Conservation (phyloP, 2,797 vertebrate genomes). For the Enteromius fasciolatus region DNA sequence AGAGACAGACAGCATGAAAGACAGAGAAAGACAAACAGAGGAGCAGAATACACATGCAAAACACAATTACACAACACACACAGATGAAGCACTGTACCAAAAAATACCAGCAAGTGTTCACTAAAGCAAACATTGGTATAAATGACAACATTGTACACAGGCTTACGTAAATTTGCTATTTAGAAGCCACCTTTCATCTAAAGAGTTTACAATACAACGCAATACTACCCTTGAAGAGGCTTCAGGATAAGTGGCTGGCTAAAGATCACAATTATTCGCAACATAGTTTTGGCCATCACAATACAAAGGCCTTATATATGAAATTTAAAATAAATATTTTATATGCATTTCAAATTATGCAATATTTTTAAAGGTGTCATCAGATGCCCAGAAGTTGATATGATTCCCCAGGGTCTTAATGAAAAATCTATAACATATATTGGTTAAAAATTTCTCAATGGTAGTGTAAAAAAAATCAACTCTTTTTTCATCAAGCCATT, state of each 20-base stretch:
- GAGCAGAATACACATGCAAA: constrained; percentile 9
- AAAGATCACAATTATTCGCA: not conserved
- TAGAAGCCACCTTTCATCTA: not conserved
- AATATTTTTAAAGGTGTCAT: not conserved
- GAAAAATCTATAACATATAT: too few species aligned
- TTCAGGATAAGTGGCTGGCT: not conserved
- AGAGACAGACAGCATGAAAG: constrained; percentile 28
- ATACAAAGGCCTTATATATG: not conserved
- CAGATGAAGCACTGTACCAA: constrained; percentile 20
- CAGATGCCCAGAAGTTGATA: too few species aligned
- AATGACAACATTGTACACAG: not conserved
- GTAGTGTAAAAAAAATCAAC: too few species aligned
- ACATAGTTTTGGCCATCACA: not conserved
- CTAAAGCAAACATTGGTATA: not conserved
- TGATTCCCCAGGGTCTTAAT: too few species aligned
- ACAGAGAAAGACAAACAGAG: constrained; percentile 38
- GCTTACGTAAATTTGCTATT: not conserved
- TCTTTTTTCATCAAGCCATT: too few species aligned
- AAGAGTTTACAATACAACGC: not conserved
- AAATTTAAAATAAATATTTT: not conserved
- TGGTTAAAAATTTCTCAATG: too few species aligned
- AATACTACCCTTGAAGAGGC: not conserved
- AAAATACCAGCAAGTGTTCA: constrained; percentile 7
- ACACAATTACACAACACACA: constrained; percentile 14
- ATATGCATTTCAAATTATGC: not conserved